These are phyloP conservation scores for Erithacus rubecula DNA, from an alignment of 2,797 vertebrate genomes.

Conservation along the genomic window DNA sequence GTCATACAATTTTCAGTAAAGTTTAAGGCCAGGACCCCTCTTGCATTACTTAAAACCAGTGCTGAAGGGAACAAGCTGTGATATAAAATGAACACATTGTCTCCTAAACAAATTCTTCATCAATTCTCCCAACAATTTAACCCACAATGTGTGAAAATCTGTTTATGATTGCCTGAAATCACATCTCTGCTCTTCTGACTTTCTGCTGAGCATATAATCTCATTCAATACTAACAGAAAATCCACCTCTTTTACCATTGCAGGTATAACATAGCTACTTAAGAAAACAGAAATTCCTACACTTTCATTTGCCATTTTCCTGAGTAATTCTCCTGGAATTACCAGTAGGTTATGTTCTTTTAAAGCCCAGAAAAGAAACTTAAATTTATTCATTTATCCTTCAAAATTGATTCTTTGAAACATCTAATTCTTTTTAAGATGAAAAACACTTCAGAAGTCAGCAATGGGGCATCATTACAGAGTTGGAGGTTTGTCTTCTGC, in stretches of 20 bases:
- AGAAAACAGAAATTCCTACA: background rate
- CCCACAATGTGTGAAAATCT: background rate
- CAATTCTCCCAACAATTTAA: slow-evolving; percentile 51
- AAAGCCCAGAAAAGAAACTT: background rate
- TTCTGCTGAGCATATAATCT: background rate
- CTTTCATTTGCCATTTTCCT: background rate
- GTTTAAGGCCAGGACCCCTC: slow-evolving; percentile 40
- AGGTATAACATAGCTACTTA: background rate
- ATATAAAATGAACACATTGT: slow-evolving; percentile 32
- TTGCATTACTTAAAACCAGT: slow-evolving; percentile 2
- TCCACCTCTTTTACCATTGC: background rate
- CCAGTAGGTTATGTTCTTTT: background rate
- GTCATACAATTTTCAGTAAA: slow-evolving; percentile 10
- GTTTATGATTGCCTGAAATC: slow-evolving; percentile 57
- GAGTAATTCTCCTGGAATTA: background rate
- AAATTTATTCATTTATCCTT: background rate
- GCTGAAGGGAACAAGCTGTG: slow-evolving; percentile 37
- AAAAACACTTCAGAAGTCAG: background rate
- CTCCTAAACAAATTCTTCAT: slow-evolving; percentile 18
- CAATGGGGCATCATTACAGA: background rate
- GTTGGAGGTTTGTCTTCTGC: background rate
- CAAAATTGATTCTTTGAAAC: background rate
- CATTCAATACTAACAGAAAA: slow-evolving; percentile 1
- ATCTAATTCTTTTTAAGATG: background rate
- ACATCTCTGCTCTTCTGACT: slow-evolving; percentile 1